Percentiles rank a stretch among this genome's conserved stretches.
Evolutionary conservation across 2,797 vertebrate genomes (phyloP).

Genomic region (Sebastolobus altivelis): DNA sequence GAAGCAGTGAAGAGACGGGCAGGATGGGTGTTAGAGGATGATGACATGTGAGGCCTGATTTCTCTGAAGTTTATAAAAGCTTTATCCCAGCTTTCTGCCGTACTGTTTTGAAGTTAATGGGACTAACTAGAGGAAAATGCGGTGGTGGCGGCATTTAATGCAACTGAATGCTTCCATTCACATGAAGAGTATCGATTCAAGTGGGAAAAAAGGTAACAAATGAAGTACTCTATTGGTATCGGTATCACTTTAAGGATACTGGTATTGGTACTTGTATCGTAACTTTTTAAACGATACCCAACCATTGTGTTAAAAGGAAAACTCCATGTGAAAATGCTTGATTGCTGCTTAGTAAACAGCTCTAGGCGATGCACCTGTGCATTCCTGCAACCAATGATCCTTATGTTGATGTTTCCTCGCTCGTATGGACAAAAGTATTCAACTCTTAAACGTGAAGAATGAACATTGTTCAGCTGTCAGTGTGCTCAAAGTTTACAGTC

Average conservation of each 20-base stretch:
- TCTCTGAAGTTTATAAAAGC: neutral
- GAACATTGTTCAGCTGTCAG: slow-evolving; percentile 1
- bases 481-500: neutral
- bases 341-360: neutral
- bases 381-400: neutral
- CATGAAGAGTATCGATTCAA: no score
- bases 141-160: neutral
- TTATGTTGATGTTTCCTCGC: neutral
- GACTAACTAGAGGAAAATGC: no score
- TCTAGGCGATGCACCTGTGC: slow-evolving; percentile 9
- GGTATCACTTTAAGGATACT: neutral
- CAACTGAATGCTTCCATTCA: neutral
- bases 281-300: neutral
- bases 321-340: neutral
- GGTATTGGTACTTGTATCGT: neutral
- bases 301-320: neutral
- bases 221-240: neutral
- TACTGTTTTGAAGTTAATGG: neutral
- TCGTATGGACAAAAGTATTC: neutral
- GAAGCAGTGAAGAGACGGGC: neutral
- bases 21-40: neutral
- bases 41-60: neutral
- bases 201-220: neutral
- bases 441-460: neutral
- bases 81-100: neutral